phyloP scores from a whole-genome alignment of 2,113 vertebrate genomes.

The Sakesphorus luctuosus region DNA sequence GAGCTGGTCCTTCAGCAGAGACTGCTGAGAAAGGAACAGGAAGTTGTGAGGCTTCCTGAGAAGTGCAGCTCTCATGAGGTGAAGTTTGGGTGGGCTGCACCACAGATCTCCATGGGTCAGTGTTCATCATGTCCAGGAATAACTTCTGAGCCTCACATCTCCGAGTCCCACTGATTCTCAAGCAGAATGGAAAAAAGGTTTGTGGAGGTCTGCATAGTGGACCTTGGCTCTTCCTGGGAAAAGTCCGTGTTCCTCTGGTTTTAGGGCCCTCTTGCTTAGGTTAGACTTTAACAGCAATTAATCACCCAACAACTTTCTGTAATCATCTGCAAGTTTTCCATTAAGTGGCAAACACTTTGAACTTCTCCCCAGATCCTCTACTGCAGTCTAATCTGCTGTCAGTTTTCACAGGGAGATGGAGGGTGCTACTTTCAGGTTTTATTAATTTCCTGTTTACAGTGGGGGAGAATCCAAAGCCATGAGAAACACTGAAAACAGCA shows the following conservation, averaged over 20 bases:
- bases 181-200: background rate
- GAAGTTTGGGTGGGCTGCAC: background rate
- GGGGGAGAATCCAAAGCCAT: background rate
- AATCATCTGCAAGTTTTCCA: background rate
- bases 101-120: background rate
- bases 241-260: background rate
- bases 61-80: fast-evolving
- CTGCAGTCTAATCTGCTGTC: background rate
- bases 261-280: background rate
- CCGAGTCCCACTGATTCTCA: background rate
- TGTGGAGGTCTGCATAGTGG: background rate
- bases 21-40: background rate
- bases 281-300: constrained; percentile 42
- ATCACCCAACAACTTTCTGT: constrained; percentile 4
- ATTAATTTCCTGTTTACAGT: background rate
- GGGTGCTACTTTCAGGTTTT: background rate
- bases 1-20: background rate
- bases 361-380: background rate
- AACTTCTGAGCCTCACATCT: background rate
- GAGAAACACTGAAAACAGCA: background rate
- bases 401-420: background rate
- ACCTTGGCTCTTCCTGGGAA: background rate
- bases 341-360: background rate
- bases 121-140: background rate
- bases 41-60: background rate